phyloP scores from a whole-genome alignment of 1,140 invertebrate genomes.

The Periplaneta americana region DNA sequence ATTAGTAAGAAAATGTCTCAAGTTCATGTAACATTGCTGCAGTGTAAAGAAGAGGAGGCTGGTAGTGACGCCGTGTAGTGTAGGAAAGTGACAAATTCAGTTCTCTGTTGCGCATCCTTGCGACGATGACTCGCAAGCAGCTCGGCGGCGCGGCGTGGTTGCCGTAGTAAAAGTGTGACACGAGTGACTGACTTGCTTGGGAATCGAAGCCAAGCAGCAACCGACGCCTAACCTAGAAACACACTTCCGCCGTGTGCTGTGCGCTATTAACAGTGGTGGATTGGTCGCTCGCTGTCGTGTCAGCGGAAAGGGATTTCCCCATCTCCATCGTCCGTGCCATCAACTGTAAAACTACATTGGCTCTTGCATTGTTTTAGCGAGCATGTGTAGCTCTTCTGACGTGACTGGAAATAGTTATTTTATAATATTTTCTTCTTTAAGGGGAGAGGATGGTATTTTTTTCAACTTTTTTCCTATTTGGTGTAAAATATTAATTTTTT shows the following conservation, averaged over 20 bases:
- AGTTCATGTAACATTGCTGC: too few relatives aligned
- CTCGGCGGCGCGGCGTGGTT: background rate
- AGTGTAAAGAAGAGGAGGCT: too few relatives aligned
- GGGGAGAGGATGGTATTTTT: too few relatives aligned
- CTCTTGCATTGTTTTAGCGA: too few relatives aligned
- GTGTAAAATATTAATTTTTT: too few relatives aligned
- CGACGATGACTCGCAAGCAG: background rate
- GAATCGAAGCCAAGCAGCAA: background rate
- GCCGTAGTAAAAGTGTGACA: slow-evolving; percentile 4
- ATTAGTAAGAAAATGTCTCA: too few relatives aligned
- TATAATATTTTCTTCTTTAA: too few relatives aligned
- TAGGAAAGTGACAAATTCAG: background rate
- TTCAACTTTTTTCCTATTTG: too few relatives aligned
- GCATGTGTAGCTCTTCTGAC: too few relatives aligned
- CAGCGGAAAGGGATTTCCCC: background rate
- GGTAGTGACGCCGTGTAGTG: too few relatives aligned
- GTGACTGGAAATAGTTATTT: too few relatives aligned
- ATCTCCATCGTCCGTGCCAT: background rate
- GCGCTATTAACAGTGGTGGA: background rate
- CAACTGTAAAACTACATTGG: background rate
- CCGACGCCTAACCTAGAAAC: slow-evolving; percentile 8
- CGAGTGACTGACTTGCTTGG: background rate
- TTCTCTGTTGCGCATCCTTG: background rate
- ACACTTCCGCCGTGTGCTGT: background rate
- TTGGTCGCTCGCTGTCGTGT: background rate